A percentile compares a stretch with the other conserved stretches of the same genome.
These are phyloP conservation scores for Oryzias javanicus DNA, from an alignment of 2,113 vertebrate genomes.

Conservation along the genomic window DNA sequence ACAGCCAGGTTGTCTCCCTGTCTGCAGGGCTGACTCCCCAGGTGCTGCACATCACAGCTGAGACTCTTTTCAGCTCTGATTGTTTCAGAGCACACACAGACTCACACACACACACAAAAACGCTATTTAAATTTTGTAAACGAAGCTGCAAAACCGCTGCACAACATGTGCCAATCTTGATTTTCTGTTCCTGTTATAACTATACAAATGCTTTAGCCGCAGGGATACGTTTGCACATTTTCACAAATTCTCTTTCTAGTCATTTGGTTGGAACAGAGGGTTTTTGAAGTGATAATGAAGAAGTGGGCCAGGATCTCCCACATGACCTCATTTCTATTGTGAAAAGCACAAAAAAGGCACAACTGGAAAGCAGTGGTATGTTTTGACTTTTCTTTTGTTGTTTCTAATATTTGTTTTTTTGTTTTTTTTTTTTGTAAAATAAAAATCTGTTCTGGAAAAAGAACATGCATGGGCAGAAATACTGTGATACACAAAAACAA, in stretches of 20 bases:
- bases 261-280: conserved; percentile 57
- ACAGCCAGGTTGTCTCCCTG: conserved; percentile 52
- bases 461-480: conserved; percentile 13
- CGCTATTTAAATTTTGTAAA: background rate
- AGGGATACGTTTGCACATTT: conserved; percentile 61
- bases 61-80: conserved; percentile 45
- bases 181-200: conserved; percentile 59
- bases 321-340: conserved; percentile 47
- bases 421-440: conserved; percentile 19
- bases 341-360: conserved; percentile 40
- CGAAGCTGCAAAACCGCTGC: conserved; percentile 16
- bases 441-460: conserved; percentile 41
- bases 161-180: conserved; percentile 43
- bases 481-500: conserved; percentile 11
- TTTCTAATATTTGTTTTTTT: background rate
- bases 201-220: conserved; percentile 62
- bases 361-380: conserved; percentile 43
- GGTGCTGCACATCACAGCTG: conserved; percentile 56
- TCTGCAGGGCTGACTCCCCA: conserved; percentile 36
- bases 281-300: conserved; percentile 77
- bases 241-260: conserved; percentile 56
- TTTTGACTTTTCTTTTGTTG: background rate
- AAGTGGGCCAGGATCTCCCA: conserved; percentile 55
- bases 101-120: background rate
- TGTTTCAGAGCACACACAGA: conserved; percentile 18